These are phyloP conservation scores for Hedya salicella DNA, from an alignment of 2,888 invertebrate genomes.

Conservation along the genomic window DNA sequence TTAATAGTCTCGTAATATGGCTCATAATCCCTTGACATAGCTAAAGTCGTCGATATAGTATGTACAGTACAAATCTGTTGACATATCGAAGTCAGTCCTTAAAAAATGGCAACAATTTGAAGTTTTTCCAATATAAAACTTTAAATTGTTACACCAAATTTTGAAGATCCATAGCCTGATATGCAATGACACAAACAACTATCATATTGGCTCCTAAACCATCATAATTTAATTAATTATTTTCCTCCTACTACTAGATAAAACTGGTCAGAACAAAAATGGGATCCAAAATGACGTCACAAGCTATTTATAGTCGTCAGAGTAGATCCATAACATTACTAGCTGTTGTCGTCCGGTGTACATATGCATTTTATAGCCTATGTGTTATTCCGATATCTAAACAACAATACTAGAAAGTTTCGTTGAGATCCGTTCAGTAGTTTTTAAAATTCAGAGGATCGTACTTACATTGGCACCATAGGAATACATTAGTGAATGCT, in stretches of 20 bases:
- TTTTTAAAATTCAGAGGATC: too few relatives aligned
- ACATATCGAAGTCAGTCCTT: slow-evolving; percentile 26
- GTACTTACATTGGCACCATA: too few relatives aligned
- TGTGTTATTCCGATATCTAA: too few relatives aligned
- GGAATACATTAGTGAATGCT: too few relatives aligned
- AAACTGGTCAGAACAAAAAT: neutral
- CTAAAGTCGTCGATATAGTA: slow-evolving; percentile 56
- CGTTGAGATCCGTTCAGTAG: too few relatives aligned
- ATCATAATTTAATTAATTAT: neutral
- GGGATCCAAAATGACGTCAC: neutral
- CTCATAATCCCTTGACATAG: slow-evolving; percentile 63
- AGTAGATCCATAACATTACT: too few relatives aligned
- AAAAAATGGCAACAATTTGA: neutral
- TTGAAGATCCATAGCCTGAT: too few relatives aligned
- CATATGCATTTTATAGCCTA: too few relatives aligned
- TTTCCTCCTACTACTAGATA: neutral
- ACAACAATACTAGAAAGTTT: too few relatives aligned
- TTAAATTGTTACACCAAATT: neutral
- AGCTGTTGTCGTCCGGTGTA: too few relatives aligned
- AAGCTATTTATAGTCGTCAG: neutral
- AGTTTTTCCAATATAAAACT: too few relatives aligned
- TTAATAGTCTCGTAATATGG: slow-evolving; percentile 47
- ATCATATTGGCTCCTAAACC: neutral
- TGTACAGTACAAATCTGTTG: slow-evolving; percentile 3
- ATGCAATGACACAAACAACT: neutral